phyloP scores from a whole-genome alignment of 2,113 vertebrate species.

The Phylloscopus trochiloides region DNA sequence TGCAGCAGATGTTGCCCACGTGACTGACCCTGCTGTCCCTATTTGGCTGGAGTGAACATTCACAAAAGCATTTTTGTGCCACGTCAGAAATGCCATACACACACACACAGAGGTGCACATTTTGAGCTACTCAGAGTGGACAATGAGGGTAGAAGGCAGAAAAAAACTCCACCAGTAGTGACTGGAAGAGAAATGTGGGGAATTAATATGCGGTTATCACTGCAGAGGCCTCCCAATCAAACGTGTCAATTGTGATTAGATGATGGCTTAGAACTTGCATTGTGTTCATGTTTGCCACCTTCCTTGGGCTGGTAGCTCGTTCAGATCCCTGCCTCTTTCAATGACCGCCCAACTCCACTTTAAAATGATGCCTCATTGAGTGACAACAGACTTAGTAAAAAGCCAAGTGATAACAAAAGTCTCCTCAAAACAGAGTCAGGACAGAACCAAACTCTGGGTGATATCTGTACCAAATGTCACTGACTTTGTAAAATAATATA shows the following conservation, averaged over 20 bases:
- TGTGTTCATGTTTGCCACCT: not conserved
- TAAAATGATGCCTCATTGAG: not conserved
- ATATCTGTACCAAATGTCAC: not conserved
- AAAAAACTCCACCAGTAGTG: not conserved
- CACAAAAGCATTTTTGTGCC: not conserved
- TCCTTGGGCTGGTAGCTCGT: not conserved
- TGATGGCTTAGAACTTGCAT: not conserved
- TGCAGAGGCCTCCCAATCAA: not conserved
- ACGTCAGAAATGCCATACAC: not conserved
- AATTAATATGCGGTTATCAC: not conserved
- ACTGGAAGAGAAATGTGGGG: not conserved
- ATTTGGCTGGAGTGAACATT: not conserved
- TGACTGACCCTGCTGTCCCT: not conserved
- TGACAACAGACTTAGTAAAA: not conserved
- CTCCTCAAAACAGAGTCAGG: not conserved
- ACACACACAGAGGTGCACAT: fast-evolving
- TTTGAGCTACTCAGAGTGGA: not conserved
- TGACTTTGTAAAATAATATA: conserved; percentile 16
- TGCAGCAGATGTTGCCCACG: not conserved
- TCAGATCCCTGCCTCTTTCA: not conserved
- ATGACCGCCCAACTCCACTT: not conserved
- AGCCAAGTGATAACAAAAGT: not conserved
- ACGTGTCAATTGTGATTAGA: not conserved
- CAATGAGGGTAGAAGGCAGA: not conserved
- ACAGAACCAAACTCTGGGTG: not conserved